Evolutionary conservation across 1,140 invertebrate genomes (phyloP).

Genomic region (Pararge aegeria): DNA sequence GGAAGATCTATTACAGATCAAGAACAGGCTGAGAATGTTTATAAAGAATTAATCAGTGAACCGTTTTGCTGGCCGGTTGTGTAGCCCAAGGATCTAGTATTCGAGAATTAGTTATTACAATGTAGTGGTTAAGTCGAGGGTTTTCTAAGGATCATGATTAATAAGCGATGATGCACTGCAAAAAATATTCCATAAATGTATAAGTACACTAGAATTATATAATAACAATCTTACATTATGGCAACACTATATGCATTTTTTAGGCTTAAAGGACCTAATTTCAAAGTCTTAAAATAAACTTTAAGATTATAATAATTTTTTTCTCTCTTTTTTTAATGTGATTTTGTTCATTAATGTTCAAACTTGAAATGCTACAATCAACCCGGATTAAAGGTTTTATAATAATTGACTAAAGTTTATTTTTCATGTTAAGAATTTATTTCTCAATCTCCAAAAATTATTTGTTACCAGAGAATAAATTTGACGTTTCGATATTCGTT

Average conservation of each 20-base stretch:
- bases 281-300: not conserved
- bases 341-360: too few relatives aligned
- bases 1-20: too few relatives aligned
- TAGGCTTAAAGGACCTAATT: conserved; percentile 1
- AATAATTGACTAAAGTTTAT: too few relatives aligned
- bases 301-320: too few relatives aligned
- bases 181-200: conserved; percentile 37
- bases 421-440: too few relatives aligned
- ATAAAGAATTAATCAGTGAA: not conserved
- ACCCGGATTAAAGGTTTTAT: too few relatives aligned
- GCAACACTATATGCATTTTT: conserved; percentile 1
- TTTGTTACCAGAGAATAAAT: too few relatives aligned
- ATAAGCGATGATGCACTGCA: conserved; percentile 40
- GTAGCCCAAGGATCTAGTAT: conserved; percentile 38
- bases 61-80: conserved; percentile 26
- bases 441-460: too few relatives aligned
- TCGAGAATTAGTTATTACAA: conserved; percentile 44
- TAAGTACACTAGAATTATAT: conserved; percentile 39
- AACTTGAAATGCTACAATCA: too few relatives aligned
- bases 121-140: conserved; percentile 48
- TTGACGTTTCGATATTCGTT: too few relatives aligned
- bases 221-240: not conserved
- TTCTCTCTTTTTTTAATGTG: not conserved
- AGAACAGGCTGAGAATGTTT: too few relatives aligned
- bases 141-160: conserved; percentile 40